Percentiles rank a stretch among this genome's conserved stretches.
These are phyloP conservation scores for Atherinosoma microstoma DNA, from an alignment of 2,797 vertebrate species.

Conservation along the genomic window DNA sequence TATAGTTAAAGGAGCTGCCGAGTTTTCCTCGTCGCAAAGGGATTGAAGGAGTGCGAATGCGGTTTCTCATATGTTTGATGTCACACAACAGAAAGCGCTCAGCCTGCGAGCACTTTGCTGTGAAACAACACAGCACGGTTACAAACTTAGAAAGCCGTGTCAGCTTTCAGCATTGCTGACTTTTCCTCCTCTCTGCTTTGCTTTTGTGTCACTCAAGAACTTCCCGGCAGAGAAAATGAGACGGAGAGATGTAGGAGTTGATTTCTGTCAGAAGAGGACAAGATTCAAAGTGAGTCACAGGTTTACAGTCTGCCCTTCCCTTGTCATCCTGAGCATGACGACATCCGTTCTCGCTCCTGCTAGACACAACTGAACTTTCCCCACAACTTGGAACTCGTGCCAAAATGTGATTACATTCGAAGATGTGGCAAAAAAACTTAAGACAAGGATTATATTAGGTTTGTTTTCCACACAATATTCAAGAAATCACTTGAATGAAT, in stretches of 20 bases:
- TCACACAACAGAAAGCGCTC: slow-evolving; percentile 63
- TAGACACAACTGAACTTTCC: not conserved
- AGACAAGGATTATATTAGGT: slow-evolving; percentile 26
- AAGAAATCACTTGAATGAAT: slow-evolving; percentile 45
- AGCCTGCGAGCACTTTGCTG: slow-evolving; percentile 45
- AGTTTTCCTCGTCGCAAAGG: slow-evolving; percentile 43
- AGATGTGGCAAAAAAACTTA: slow-evolving; percentile 20
- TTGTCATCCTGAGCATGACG: slow-evolving; percentile 13
- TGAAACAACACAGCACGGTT: slow-evolving; percentile 51
- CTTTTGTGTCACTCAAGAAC: slow-evolving; percentile 52
- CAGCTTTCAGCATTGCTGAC: slow-evolving; percentile 54
- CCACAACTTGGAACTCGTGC: slow-evolving; percentile 13
- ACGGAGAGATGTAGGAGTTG: slow-evolving; percentile 31
- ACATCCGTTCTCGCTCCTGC: slow-evolving; percentile 2
- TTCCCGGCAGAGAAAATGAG: slow-evolving; percentile 43
- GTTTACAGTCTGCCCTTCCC: slow-evolving; percentile 24
- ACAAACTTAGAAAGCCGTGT: slow-evolving; percentile 59
- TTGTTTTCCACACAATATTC: slow-evolving; percentile 14
- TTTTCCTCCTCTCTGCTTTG: slow-evolving; percentile 7
- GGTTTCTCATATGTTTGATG: slow-evolving; percentile 59
- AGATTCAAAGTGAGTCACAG: slow-evolving; percentile 30
- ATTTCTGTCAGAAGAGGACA: slow-evolving; percentile 27
- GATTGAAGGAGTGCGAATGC: slow-evolving; percentile 34
- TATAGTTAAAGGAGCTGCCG: slow-evolving; percentile 41
- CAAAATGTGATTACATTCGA: slow-evolving; percentile 31